Percentiles rank a stretch among this genome's conserved stretches.
Conservation (phyloP, 2,113 vertebrate species). For the Alligator sinensis region DNA sequence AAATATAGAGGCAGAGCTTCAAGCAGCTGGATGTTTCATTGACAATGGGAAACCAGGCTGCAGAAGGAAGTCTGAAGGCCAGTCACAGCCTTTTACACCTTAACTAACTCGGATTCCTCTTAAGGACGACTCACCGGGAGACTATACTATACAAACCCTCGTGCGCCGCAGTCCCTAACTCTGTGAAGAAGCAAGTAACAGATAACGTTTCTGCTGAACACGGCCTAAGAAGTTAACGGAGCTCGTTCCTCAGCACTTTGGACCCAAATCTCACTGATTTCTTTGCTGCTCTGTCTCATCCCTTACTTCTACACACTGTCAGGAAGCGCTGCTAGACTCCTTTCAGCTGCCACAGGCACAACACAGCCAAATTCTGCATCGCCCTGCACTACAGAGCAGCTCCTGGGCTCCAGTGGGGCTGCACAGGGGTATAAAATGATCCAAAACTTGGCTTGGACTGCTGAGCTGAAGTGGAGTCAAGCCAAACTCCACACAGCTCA, state of each 20-base stretch:
- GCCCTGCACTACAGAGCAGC: not conserved
- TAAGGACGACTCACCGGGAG: not conserved
- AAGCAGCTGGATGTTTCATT: not conserved
- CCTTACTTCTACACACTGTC: not conserved
- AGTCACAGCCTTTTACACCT: not conserved
- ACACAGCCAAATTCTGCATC: not conserved
- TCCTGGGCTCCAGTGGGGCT: not conserved
- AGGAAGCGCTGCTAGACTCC: not conserved
- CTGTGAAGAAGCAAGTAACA: conserved; percentile 5
- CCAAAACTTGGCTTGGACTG: not conserved
- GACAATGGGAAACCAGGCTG: not conserved
- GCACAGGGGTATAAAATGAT: not conserved
- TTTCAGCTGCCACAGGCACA: conserved; percentile 5
- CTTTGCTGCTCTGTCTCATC: not conserved
- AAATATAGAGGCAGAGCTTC: not conserved
- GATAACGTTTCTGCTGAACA: conserved; percentile 30
- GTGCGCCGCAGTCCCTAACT: rapidly evolving
- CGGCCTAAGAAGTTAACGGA: not conserved
- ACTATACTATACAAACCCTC: not conserved
- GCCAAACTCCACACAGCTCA: conserved; percentile 26
- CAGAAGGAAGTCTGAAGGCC: not conserved
- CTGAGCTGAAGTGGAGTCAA: conserved; percentile 17
- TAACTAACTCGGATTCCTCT: not conserved
- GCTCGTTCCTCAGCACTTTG: not conserved
- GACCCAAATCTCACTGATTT: not conserved